These are phyloP conservation scores for Phalanger gymnotis DNA, from an alignment of 2,797 vertebrate genomes.

Conservation along the genomic window DNA sequence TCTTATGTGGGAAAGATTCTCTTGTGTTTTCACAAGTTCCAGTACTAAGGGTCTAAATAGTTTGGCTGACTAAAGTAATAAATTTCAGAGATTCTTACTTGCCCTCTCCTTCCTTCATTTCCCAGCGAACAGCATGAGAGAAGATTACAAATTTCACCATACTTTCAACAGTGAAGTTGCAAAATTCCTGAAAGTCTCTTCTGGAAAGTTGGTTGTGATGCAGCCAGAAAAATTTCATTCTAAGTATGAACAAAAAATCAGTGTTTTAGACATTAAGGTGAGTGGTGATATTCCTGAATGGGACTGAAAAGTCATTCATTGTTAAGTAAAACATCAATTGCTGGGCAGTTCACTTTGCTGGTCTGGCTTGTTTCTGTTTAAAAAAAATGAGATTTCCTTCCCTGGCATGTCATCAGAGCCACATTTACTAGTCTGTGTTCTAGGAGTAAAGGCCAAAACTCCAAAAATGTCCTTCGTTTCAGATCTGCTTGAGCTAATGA, in stretches of 20 bases:
- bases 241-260: conserved; percentile 89
- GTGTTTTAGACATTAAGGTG: conserved; percentile 89
- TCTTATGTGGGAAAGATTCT: not conserved
- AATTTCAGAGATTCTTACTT: not conserved
- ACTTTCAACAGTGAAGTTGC: conserved; percentile 91
- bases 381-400: not conserved
- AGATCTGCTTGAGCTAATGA: not conserved
- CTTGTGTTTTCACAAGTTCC: not conserved
- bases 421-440: not conserved
- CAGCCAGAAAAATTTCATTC: conserved; percentile 97
- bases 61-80: not conserved
- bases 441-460: not conserved
- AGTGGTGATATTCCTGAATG: conserved; percentile 56
- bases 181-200: conserved; percentile 90
- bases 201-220: conserved; percentile 90
- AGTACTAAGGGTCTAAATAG: not conserved
- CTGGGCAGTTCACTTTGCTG: not conserved
- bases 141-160: conserved; percentile 96
- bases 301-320: not conserved
- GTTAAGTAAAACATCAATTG: not conserved
- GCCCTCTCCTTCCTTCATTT: conserved; percentile 42
- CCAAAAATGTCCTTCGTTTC: not conserved
- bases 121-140: conserved; percentile 92
- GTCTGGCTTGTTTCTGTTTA: not conserved
- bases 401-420: not conserved